Base-by-base conservation (phyloP, 2,113 vertebrate species). In the Semicossyphus pulcher region DNA sequence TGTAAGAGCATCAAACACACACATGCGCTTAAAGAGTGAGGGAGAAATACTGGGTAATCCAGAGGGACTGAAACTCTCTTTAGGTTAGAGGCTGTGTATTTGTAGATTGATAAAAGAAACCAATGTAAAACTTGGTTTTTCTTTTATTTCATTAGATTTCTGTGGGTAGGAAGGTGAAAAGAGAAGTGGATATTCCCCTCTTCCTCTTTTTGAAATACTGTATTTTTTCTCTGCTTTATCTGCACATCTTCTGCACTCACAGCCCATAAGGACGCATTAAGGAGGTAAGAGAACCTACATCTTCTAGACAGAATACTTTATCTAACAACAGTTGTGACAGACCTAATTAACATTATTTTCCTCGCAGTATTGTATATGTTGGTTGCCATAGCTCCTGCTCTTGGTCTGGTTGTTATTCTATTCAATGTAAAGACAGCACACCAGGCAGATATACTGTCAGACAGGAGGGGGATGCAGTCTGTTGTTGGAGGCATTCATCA, bases 1-100 rank as follows among this genome's bases (percentile, higher is more conserved):
- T 90, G 83, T 86, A 91, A 89, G 80, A 80, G 62, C 78, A 83
- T 86, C 79, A 71, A 73, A 61, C 56, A 72, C 45, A 72, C 71
- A 78, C 62, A 82, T 71, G 56, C 56, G 49, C 58, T 44, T 76
- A 78, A 65, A 80, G 26, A 51, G 47, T 20, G 47, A 29, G 52
- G 31, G 42, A 69, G 56, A 69, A 49, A 75, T 7, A 71, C 47
- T 59, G 21, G 61, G 66, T 72, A 8, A 60, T 39, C 57, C 31
- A 48, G 12, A 34, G 39, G 21, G 21, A 23, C 54, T 51, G 41
- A 44, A 73, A 51, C 45, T 11, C 58, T 16, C 15, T 39, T 15
- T 7, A 47, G 41, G 34, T 45, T 28, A 67, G 41, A 18, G 28
- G 18, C 34, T 37, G 39, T 54, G n/a, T 57, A 6, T 52, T 20